phyloP scores from a whole-genome alignment of 2,797 vertebrate species.

The Apogon talboti region DNA sequence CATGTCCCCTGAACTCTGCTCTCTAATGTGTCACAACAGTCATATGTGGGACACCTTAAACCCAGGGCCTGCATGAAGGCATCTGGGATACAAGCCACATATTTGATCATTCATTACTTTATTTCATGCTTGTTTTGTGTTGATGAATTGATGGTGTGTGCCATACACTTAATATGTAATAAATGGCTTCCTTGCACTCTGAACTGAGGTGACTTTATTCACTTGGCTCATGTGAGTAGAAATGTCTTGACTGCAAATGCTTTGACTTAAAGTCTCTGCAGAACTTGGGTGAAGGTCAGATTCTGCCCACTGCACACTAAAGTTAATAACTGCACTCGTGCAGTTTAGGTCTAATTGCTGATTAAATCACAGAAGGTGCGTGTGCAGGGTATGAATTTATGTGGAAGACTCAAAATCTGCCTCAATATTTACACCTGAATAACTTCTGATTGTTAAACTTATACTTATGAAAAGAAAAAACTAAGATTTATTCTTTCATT shows the following conservation, averaged over 20 bases:
- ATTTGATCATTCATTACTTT: conserved; percentile 56
- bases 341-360: too few species aligned
- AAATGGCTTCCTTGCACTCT: conserved; percentile 76
- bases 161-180: conserved; percentile 53
- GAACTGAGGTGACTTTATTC: neutral
- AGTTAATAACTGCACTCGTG: too few species aligned
- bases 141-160: conserved; percentile 57
- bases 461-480: too few species aligned
- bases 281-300: too few species aligned
- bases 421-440: too few species aligned
- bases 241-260: neutral
- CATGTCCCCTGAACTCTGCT: conserved; percentile 11
- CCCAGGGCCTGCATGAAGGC: conserved; percentile 13
- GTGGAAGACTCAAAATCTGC: too few species aligned
- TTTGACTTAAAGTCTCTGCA: too few species aligned
- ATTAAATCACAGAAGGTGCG: too few species aligned
- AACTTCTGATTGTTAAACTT: too few species aligned
- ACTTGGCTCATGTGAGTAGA: neutral
- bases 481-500: too few species aligned
- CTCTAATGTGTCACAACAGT: neutral
- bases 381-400: too few species aligned
- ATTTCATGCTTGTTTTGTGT: conserved; percentile 68
- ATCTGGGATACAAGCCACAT: conserved; percentile 31
- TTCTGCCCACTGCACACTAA: too few species aligned
- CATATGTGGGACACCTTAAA: neutral